Evolutionary conservation across 2,888 invertebrate species (phyloP).

Genomic region (Harpalus rubripes): DNA sequence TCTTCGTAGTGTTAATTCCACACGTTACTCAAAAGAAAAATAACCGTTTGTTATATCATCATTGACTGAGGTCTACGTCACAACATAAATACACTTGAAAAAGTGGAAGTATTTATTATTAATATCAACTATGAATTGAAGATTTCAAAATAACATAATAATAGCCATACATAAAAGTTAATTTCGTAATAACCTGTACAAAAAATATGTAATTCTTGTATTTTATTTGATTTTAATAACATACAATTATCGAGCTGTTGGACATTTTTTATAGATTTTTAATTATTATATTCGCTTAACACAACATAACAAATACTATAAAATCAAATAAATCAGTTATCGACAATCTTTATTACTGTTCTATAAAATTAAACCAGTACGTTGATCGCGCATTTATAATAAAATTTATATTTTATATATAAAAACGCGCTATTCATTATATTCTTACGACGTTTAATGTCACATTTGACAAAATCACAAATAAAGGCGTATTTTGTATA

Average conservation of each 20-base stretch:
- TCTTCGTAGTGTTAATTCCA: neutral
- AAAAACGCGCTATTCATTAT: too few relatives aligned
- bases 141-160: neutral
- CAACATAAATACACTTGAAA: neutral
- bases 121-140: neutral
- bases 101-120: neutral
- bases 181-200: neutral
- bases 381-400: too few relatives aligned
- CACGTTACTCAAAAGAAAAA: neutral
- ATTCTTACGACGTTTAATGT: too few relatives aligned
- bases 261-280: neutral
- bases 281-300: neutral
- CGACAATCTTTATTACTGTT: too few relatives aligned
- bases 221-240: neutral
- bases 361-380: too few relatives aligned
- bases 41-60: neutral
- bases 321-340: too few relatives aligned
- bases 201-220: neutral
- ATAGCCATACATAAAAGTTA: neutral
- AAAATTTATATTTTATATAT: too few relatives aligned
- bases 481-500: too few relatives aligned
- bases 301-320: neutral
- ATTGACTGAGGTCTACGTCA: neutral
- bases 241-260: neutral
- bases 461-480: too few relatives aligned